A percentile compares a stretch with the other conserved stretches of the same genome.
phyloP scores from a whole-genome alignment of 2,888 invertebrate species.

The Pristionchus japonicus region DNA sequence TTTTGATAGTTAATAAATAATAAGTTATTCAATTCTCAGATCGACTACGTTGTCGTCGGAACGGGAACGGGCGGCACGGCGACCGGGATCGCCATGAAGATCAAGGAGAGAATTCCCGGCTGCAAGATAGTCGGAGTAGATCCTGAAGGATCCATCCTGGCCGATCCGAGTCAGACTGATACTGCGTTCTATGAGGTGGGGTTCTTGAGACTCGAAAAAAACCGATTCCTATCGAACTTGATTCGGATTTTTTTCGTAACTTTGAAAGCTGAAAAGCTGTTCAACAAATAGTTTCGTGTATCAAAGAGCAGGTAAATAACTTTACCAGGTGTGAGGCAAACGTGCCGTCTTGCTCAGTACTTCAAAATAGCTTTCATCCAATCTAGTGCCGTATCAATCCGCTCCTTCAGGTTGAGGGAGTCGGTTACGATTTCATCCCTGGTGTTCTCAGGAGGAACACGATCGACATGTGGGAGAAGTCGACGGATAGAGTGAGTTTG shows the following conservation, averaged over 20 bases:
- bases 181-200: slow-evolving; percentile 86
- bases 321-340: not conserved
- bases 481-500: slow-evolving; percentile 60
- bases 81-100: slow-evolving; percentile 84
- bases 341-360: not conserved
- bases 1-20: no score
- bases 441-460: slow-evolving; percentile 83
- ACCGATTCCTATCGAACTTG: no score
- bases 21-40: no score
- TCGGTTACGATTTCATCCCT: slow-evolving; percentile 96
- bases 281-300: no score
- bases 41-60: slow-evolving; percentile 88
- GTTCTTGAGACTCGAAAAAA: no score
- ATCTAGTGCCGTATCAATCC: no score
- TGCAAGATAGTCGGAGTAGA: slow-evolving; percentile 73
- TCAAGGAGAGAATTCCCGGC: slow-evolving; percentile 62
- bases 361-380: no score
- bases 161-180: slow-evolving; percentile 78
- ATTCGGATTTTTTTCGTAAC: no score
- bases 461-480: slow-evolving; percentile 80
- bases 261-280: no score
- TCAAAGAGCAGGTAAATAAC: no score
- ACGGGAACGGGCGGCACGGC: slow-evolving; percentile 95
- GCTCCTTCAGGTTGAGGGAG: slow-evolving; percentile 87
- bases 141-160: slow-evolving; percentile 84